Percentiles rank a stretch among this genome's conserved stretches.
Evolutionary conservation across 2,888 invertebrate species (phyloP).

Genomic region (Monopis laevigella): DNA sequence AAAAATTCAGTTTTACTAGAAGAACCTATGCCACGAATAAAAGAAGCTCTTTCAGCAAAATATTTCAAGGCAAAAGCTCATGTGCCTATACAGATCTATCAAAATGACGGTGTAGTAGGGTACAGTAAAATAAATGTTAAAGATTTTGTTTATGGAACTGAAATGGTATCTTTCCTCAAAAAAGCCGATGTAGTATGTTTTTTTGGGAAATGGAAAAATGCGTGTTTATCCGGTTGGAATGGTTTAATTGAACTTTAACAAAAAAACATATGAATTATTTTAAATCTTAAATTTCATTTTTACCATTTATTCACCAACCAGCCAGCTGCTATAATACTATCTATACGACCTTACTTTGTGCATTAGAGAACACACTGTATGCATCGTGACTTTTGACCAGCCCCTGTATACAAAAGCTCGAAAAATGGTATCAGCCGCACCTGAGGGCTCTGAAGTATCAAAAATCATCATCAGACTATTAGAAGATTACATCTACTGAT

Average conservation of each 20-base stretch:
- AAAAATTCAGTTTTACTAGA: no score
- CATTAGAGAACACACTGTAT: no score
- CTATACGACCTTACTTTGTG: constrained; percentile 22
- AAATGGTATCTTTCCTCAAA: constrained; percentile 18
- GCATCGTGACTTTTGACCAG: constrained; percentile 17
- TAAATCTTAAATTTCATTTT: no score
- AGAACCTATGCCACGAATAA: no score
- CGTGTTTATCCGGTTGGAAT: constrained; percentile 24
- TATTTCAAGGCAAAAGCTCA: constrained; percentile 25
- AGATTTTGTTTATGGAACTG: constrained; percentile 19
- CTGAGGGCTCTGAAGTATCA: constrained; percentile 16
- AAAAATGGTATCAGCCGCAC: not conserved
- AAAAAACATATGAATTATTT: constrained; percentile 22
- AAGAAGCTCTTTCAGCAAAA: no score
- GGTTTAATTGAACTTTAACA: constrained; percentile 23
- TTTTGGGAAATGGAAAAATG: constrained; percentile 25
- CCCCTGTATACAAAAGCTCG: constrained; percentile 1
- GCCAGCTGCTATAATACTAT: no score
- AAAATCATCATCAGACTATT: no score
- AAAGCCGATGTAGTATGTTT: constrained; percentile 24
- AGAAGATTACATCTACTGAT: constrained; percentile 1
- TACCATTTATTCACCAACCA: no score
- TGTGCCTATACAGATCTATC: constrained; percentile 25
- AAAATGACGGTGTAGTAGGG: constrained; percentile 24
- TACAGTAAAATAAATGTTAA: constrained; percentile 19